Conservation (phyloP, 2,113 vertebrate genomes). For the Nipponia nippon region DNA sequence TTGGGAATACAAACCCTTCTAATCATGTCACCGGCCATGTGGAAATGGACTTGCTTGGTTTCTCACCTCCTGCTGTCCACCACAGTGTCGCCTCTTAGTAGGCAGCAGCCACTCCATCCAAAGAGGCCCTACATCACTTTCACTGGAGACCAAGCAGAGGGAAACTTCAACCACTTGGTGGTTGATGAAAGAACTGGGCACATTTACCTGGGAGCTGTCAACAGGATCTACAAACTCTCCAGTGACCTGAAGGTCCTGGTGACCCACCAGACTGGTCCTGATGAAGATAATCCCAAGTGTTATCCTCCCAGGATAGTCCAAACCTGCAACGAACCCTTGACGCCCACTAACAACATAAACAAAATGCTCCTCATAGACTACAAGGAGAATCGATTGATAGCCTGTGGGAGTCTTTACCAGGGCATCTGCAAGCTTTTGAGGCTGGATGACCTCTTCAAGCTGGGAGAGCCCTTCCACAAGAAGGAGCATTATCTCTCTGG, state of each 20-base stretch:
- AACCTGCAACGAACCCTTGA: conserved; percentile 90
- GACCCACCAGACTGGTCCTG: conserved; percentile 92
- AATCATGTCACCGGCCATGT: conserved; percentile 72
- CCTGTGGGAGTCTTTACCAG: conserved; percentile 96
- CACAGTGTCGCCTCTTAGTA: conserved; percentile 74
- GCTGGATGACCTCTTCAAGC: conserved; percentile 96
- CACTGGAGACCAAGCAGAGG: conserved; percentile 80
- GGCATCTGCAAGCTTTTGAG: conserved; percentile 96
- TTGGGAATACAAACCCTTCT: conserved; percentile 63
- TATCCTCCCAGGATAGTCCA: conserved; percentile 97
- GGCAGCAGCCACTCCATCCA: conserved; percentile 75
- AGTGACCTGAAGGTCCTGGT: conserved; percentile 85
- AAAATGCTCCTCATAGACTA: conserved; percentile 99
- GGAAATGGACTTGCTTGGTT: conserved; percentile 84
- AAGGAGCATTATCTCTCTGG: conserved; percentile 98
- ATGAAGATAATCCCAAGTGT: conserved; percentile 97
- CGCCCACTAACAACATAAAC: conserved; percentile 93
- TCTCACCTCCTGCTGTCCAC: conserved; percentile 83
- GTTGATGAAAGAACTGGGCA: conserved; percentile 94
- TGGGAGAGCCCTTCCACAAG: conserved; percentile 96
- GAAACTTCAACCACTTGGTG: conserved; percentile 93
- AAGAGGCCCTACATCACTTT: conserved; percentile 85
- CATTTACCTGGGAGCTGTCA: conserved; percentile 94
- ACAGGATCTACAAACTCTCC: conserved; percentile 97
- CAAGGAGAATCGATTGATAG: conserved; percentile 91